phyloP scores from a whole-genome alignment of 2,888 invertebrate genomes.

The Phortica magna region DNA sequence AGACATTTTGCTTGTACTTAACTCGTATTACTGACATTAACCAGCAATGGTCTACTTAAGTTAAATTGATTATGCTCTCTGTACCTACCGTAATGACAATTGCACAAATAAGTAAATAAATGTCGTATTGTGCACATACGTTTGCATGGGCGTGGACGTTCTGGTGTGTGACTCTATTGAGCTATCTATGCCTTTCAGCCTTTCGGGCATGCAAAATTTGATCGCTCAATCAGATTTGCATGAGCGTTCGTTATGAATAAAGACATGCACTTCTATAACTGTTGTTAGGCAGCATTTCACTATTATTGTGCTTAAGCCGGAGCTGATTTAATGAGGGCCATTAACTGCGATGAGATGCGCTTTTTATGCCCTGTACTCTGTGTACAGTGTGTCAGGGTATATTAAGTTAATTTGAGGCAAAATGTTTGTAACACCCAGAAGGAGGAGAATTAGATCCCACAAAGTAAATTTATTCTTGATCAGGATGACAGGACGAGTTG shows the following conservation, averaged over 20 bases:
- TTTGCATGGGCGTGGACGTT: background rate
- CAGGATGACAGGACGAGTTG: too few relatives aligned
- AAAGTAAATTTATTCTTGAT: too few relatives aligned
- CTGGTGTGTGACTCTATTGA: background rate
- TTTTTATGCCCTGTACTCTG: too few relatives aligned
- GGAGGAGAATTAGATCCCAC: too few relatives aligned
- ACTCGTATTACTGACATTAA: conserved; percentile 25
- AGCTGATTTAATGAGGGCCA: too few relatives aligned
- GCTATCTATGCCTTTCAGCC: too few relatives aligned
- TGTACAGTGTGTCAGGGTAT: too few relatives aligned
- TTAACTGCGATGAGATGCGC: too few relatives aligned
- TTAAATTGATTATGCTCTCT: conserved; percentile 28
- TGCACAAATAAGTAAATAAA: background rate
- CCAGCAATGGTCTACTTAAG: conserved; percentile 15
- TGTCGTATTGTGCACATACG: background rate
- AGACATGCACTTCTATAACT: too few relatives aligned
- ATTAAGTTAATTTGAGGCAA: too few relatives aligned
- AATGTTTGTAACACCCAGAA: too few relatives aligned
- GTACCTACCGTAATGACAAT: background rate
- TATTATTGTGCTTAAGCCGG: background rate
- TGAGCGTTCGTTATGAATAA: too few relatives aligned
- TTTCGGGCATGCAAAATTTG: background rate
- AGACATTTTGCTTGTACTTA: conserved; percentile 14
- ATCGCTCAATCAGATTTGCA: background rate
- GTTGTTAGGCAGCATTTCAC: background rate